Evolutionary conservation across 1,140 invertebrate species (phyloP), one percentile per base, ranked within the genome.

Genomic region (Drosophila sucinea): DNA sequence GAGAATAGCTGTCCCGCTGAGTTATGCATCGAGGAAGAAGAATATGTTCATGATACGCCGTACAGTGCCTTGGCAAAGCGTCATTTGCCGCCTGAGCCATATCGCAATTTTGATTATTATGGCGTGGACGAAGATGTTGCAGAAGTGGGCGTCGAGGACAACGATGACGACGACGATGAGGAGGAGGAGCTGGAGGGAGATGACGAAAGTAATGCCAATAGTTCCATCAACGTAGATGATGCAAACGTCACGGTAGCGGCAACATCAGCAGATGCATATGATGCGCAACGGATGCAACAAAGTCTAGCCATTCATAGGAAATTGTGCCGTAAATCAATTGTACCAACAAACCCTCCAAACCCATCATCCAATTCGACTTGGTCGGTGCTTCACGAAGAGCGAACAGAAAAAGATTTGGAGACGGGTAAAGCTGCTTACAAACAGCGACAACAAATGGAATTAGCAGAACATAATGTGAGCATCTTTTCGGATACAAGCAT

Each of bases 61-160:
- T 91, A 89, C 66, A 84, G 84, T 76, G 86, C 81, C 77, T 84
- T 91, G 76, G 90, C 90, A 44, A 83, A 83, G 68, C 87, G 84
- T 17, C 77, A 91, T 70, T 73, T 79, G 62, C 79, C 90, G 17
- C 90, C 90, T 7, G 83, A 89, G 57, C 78, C 74, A n/a, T 91
- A 82, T 68, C 81, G 90, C 6, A 69, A 90, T 60, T 91, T 89
- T 56, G 79, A 91, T 64, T 91, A 90, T 60, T 85, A 79, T 60
- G 76, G 54, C 23, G 56, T 83, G 57, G 89, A 86, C 3, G 79
- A 89, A 3, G 44, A 67, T n/a, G 25, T 51, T 1, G 44, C 23
- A 63, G 32, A 44, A 67, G 23, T 60, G 56, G 11, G 33, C 32
- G 63, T 6, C 30, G 67, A 69, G 35, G 66, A 70, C 7, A 71